These are phyloP conservation scores for Dicentrarchus labrax DNA, from an alignment of 2,113 vertebrate species.

Conservation along the genomic window DNA sequence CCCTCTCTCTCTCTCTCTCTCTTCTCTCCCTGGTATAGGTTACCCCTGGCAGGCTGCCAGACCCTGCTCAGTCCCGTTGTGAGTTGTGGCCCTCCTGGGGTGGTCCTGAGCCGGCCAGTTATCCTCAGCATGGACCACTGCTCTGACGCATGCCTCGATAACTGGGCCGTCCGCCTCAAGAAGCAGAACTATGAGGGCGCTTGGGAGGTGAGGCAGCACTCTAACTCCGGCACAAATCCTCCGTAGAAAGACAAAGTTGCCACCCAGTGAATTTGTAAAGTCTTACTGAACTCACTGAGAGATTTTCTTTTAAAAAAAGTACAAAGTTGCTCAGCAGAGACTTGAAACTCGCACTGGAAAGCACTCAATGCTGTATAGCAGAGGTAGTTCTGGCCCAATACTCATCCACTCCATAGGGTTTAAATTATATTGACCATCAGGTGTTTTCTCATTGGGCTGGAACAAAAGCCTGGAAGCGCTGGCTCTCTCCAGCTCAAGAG, in stretches of 20 bases:
- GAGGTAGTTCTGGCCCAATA: slow-evolving; percentile 30
- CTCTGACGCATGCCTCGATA: slow-evolving; percentile 93
- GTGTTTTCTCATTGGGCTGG: slow-evolving; percentile 66
- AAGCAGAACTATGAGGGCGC: slow-evolving; percentile 96
- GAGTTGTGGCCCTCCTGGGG: slow-evolving; percentile 97
- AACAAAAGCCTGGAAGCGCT: slow-evolving; percentile 65
- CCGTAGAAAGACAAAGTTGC: slow-evolving; percentile 55
- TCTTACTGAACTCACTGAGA: slow-evolving; percentile 46
- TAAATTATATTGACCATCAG: slow-evolving; percentile 73
- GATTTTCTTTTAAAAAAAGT: slow-evolving; percentile 43
- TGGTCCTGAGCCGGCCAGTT: slow-evolving; percentile 94
- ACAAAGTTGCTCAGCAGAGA: slow-evolving; percentile 41
- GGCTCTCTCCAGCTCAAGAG: slow-evolving; percentile 52
- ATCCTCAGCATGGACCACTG: slow-evolving; percentile 98
- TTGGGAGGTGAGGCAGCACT: slow-evolving; percentile 93
- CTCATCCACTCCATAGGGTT: slow-evolving; percentile 60
- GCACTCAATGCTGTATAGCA: slow-evolving; percentile 26
- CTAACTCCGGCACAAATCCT: slow-evolving; percentile 54
- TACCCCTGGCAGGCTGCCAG: slow-evolving; percentile 96
- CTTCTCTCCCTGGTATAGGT: slow-evolving; percentile 81
- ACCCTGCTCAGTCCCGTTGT: slow-evolving; percentile 97
- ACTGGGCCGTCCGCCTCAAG: slow-evolving; percentile 97
- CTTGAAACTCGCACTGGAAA: slow-evolving; percentile 29
- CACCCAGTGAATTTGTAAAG: slow-evolving; percentile 58
- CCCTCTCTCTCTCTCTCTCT: slow-evolving; percentile 4